Evolutionary conservation across 2,797 vertebrate species (phyloP), one percentile per base, ranked within the genome.

Genomic region (Psittacula derbiana): DNA sequence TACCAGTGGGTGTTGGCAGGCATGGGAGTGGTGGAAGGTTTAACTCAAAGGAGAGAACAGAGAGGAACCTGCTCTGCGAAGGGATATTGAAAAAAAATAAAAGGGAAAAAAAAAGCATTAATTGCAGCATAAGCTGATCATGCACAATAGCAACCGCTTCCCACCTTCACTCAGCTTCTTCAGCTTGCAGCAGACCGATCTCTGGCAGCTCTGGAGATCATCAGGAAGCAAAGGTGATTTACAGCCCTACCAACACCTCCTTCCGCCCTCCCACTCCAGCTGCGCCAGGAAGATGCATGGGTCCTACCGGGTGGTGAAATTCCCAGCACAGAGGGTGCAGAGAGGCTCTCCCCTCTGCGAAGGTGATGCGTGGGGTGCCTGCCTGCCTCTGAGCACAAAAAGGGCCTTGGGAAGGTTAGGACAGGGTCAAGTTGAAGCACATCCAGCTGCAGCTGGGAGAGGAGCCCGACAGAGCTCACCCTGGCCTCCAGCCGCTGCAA

Each of bases 1-100:
- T 60, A 95, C 83, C 84, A 94, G 85, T 94, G 95, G 95, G 94
- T 96, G 96, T 95, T 95, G 93, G 91, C 90, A 92, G 88, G 83
- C 76, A 85, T 87, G 95, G 96, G 95, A 95, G 94, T 66, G 96
- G 95, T 96, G 92, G 85, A 93, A 93, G 85, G 38, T 81, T 93
- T 96, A 94, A 83, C 75, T 97, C 74, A 93, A 95, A 83, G 88
- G 62, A 75, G 76, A 95, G 82, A 80, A 76, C 69, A 92, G 57
- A 88, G 55, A 90, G 85, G 79, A 95, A 91, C 96, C 82, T 95
- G 88, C 84, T 91, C 61, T 81, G 65, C 88, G 85, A 92, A 95
- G 62, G 67, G 38, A 58, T 87, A 58, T 80, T 71, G 5, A 57
- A 47, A 46, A 30, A 40, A n/a, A 24, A 11, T 20, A 41, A 38